A percentile compares a stretch with the other conserved stretches of the same genome.
phyloP scores from a whole-genome alignment of 2,797 vertebrate species.

The Hyperoplus immaculatus region DNA sequence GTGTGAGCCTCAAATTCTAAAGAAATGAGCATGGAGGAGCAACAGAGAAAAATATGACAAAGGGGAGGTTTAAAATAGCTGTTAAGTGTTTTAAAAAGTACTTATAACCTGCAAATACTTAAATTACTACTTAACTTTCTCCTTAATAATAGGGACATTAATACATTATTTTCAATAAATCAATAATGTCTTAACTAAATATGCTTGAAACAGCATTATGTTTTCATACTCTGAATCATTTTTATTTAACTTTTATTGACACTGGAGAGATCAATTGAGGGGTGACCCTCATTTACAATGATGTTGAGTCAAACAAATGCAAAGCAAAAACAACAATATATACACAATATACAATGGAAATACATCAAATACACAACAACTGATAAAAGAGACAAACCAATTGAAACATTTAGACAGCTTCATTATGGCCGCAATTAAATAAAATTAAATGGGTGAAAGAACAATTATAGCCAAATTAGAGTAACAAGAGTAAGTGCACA shows the following conservation, averaged over 20 bases:
- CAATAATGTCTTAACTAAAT: not conserved
- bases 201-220: accelerated
- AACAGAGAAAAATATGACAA: not conserved
- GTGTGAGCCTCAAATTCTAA: slow-evolving; percentile 96
- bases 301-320: no score
- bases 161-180: not conserved
- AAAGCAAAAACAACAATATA: no score
- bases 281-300: no score
- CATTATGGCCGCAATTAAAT: no score
- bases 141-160: not conserved
- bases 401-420: no score
- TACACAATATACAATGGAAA: no score
- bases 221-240: not conserved
- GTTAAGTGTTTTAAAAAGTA: not conserved
- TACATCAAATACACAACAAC: no score
- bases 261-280: no score
- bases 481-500: not conserved
- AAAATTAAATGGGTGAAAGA: no score
- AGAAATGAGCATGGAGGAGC: not conserved
- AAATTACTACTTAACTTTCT: not conserved
- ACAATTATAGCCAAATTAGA: no score
- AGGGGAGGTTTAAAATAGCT: not conserved
- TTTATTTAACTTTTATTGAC: no score
- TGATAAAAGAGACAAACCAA: no score
- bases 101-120: not conserved